phyloP scores from a whole-genome alignment of 2,113 vertebrate genomes.

The Petrocephalus zakoni region DNA sequence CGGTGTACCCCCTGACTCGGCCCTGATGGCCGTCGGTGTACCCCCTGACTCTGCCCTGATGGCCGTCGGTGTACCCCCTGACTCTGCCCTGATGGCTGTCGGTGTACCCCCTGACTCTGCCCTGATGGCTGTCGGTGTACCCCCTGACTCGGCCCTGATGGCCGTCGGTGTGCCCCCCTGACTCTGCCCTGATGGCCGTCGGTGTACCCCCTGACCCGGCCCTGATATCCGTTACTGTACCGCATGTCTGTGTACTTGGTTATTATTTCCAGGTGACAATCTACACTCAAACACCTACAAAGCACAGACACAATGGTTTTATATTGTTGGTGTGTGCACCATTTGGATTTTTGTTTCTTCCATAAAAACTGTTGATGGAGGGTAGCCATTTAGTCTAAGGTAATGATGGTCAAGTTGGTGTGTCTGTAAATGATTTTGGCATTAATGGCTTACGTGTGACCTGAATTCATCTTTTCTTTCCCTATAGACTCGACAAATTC shows the following conservation, averaged over 20 bases:
- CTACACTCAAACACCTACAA: neutral
- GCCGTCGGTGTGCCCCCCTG: neutral
- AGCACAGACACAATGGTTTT: neutral
- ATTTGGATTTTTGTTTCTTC: neutral
- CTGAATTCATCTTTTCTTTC: neutral
- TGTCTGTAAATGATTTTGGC: neutral
- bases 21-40: neutral
- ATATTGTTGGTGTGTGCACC: neutral
- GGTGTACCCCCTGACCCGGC: neutral
- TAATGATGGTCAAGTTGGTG: neutral
- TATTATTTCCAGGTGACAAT: neutral
- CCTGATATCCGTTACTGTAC: neutral
- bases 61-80: neutral
- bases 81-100: too few relatives aligned
- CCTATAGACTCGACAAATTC: conserved; percentile 79
- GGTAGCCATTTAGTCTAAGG: neutral
- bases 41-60: neutral
- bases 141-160: neutral
- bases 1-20: neutral
- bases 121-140: neutral
- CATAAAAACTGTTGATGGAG: neutral
- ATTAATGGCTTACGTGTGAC: neutral
- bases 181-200: neutral
- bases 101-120: neutral
- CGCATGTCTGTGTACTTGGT: conserved; percentile 13